Evolutionary conservation across 2,888 invertebrate genomes (phyloP).

Genomic region (Lordiphosa fenestrarum): DNA sequence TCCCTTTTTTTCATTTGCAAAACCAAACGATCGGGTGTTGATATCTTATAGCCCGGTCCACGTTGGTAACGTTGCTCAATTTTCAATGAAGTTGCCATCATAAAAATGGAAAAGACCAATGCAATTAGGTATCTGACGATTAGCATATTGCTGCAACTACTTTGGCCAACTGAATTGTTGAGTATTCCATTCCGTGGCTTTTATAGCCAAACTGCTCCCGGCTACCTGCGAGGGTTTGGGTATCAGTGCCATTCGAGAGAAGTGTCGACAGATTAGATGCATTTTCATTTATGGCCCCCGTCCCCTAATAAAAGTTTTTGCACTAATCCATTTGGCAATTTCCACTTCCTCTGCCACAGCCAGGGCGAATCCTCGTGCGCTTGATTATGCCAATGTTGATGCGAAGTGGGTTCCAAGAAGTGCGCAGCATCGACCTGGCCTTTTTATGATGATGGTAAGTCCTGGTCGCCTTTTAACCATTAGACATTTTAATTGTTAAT

Average conservation of each 20-base stretch:
- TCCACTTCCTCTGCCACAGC: constrained; percentile 53
- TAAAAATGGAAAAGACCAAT: constrained; percentile 61
- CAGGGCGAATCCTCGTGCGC: constrained; percentile 22
- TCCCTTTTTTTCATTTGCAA: constrained; percentile 37
- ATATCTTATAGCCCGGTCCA: constrained; percentile 45
- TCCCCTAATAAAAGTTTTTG: constrained; percentile 35
- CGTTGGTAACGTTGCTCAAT: constrained; percentile 43
- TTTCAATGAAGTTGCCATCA: constrained; percentile 60
- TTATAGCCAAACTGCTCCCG: constrained; percentile 18
- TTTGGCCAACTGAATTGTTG: constrained; percentile 31
- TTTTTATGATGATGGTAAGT: constrained; percentile 51
- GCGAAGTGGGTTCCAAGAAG: constrained; percentile 53
- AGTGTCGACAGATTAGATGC: constrained; percentile 10
- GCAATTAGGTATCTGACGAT: constrained; percentile 61
- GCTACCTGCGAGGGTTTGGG: constrained; percentile 1
- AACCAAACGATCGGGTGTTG: constrained; percentile 57
- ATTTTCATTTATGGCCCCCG: constrained; percentile 9
- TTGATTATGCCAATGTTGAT: constrained; percentile 19
- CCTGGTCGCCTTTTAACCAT: constrained; percentile 47
- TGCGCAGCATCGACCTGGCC: constrained; percentile 16
- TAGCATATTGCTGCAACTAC: constrained; percentile 43
- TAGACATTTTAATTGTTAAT: constrained; percentile 73
- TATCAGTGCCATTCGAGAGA: neutral
- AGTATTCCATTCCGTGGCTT: constrained; percentile 2
- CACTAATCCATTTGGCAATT: constrained; percentile 58